Percentiles rank a stretch among this genome's conserved stretches.
Conservation (phyloP, 2,888 invertebrate species). For the Eledona agricola region DNA sequence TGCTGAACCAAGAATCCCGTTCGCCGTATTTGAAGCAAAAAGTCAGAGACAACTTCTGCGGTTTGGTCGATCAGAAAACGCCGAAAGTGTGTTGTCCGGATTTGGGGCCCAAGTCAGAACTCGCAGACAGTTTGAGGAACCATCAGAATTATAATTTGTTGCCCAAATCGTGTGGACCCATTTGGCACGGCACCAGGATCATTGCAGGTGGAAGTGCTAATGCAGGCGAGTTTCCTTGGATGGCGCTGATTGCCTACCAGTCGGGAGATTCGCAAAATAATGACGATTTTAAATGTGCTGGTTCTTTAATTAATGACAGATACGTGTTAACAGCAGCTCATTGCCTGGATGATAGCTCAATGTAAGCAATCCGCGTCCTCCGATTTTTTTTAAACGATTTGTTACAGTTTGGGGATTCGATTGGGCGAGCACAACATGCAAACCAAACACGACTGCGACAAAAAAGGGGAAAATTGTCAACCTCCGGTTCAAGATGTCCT, state of each 20-base stretch:
- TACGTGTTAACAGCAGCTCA: conserved; percentile 68
- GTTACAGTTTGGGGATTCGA: conserved; percentile 68
- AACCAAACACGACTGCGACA: conserved; percentile 62
- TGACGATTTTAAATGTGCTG: conserved; percentile 31
- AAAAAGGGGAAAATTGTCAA: conserved; percentile 54
- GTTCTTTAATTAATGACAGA: conserved; percentile 1
- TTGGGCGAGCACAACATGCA: conserved; percentile 70
- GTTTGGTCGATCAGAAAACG: conserved; percentile 54
- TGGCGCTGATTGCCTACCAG: conserved; percentile 78
- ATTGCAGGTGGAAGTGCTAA: conserved; percentile 69
- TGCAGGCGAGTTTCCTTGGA: conserved; percentile 78
- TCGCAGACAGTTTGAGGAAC: conserved; percentile 49
- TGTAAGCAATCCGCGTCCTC: conserved; percentile 42
- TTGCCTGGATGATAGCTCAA: conserved; percentile 61
- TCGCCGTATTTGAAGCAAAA: conserved; percentile 38
- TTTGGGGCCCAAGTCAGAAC: not conserved
- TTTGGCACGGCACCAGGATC: conserved; percentile 66
- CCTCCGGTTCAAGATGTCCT: conserved; percentile 65
- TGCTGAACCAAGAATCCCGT: conserved; percentile 48
- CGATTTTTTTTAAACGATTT: conserved; percentile 49
- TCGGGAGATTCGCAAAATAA: too few relatives aligned
- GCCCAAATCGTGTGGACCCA: conserved; percentile 67
- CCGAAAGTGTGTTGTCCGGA: conserved; percentile 68
- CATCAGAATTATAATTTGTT: conserved; percentile 61
- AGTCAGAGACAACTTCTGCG: conserved; percentile 49